Base-by-base conservation (phyloP, 2,113 vertebrate species). In the Edolisoma coerulescens region DNA sequence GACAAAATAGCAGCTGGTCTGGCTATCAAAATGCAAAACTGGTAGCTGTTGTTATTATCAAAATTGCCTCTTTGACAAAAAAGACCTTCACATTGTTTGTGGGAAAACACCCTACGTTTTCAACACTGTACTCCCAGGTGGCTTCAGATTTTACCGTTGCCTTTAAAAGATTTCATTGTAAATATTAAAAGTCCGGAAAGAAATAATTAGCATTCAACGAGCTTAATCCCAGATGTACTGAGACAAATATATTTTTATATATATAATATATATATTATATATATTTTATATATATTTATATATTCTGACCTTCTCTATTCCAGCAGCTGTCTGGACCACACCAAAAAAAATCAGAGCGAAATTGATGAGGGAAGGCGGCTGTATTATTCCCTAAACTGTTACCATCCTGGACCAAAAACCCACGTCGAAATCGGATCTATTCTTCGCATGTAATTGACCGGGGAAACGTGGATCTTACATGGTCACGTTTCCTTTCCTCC, bases 401-500 rank as follows among this genome's bases (percentile, higher is more conserved):
- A 95, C 90, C 94, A 92, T 93, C 81, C 91, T 95, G 93, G 85
- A 89, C 61, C 53, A 82, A 84, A 94, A 92, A 44, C 5, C 8
- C 30, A 78, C 80, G 65, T 94, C 53, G 82, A 95, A 92, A 95
- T 95, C 59, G 59, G 86, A 69, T 89, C 83, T 95, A 90, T 92
- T 94, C 95, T 96, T 97, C 69, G 53, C 88, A 80, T 93, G 92
- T 87, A 95, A 97, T 88, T 95, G 95, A 97, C 94, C 89, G 64
- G 70, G 76, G 88, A 96, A 97, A 97, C 90, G 97, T 96, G 93
- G 97, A 84, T 92, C 96, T 97, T 96, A 96, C 94, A 96, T 94
- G 96, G 89, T 97, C 97, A 96, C 94, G 93, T 97, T 95, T 90
- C 94, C 92, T 94, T 89, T 90, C 79, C 95, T 95, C 96, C 95